phyloP scores from a whole-genome alignment of 2,113 vertebrate species.

The Tiliqua scincoides region DNA sequence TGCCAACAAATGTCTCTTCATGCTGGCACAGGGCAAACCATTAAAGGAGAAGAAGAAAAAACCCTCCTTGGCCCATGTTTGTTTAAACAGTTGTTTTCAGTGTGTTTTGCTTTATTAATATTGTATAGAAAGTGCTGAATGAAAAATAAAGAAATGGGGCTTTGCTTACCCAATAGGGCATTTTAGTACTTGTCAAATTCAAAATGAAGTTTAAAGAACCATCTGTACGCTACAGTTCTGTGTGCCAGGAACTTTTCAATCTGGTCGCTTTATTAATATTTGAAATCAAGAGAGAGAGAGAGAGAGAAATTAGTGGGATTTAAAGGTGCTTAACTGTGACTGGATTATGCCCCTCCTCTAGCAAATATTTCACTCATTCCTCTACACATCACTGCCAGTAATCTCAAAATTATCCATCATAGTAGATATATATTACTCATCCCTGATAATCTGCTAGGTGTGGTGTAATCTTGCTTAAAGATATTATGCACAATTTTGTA shows the following conservation, averaged over 20 bases:
- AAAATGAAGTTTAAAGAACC: conserved; percentile 11
- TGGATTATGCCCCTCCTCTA: background rate
- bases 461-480: background rate
- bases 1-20: background rate
- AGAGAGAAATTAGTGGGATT: background rate
- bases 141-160: conserved; percentile 24
- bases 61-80: background rate
- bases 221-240: background rate
- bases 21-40: background rate
- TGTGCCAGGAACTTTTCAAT: conserved; percentile 13
- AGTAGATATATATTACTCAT: background rate
- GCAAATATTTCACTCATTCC: background rate
- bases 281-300: too few relatives aligned
- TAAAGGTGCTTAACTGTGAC: background rate
- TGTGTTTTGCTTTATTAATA: conserved; percentile 32
- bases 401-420: background rate
- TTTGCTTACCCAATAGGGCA: conserved; percentile 16
- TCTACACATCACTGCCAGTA: background rate
- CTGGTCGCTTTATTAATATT: conserved; percentile 27
- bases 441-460: background rate
- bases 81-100: conserved; percentile 23
- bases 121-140: conserved; percentile 13
- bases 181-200: conserved; percentile 24
- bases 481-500: background rate
- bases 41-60: background rate